Evolutionary conservation across 2,888 invertebrate genomes (phyloP).

Genomic region (Zelleria hepariella): DNA sequence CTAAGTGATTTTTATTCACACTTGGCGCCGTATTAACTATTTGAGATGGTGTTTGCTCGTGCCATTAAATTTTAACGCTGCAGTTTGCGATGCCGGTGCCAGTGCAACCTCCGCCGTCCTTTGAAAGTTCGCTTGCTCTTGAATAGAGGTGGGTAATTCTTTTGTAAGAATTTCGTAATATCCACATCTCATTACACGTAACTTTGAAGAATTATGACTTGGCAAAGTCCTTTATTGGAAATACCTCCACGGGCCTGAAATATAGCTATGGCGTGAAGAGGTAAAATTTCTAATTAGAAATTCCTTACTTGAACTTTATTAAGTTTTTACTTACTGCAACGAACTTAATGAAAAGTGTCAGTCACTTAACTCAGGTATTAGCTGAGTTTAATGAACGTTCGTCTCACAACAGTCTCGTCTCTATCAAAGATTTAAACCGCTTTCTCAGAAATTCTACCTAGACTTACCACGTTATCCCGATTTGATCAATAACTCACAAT

Average conservation of each 20-base stretch:
- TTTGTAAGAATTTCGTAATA: conserved; percentile 63
- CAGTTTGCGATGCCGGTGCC: not conserved
- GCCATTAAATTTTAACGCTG: conserved; percentile 2
- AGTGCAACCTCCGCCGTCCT: not conserved
- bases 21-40: too few relatives aligned
- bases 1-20: not conserved
- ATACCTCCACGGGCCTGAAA: conserved; percentile 70
- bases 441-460: too few relatives aligned
- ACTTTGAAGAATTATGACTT: conserved; percentile 72
- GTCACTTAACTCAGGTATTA: conserved; percentile 21
- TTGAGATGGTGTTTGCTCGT: not conserved
- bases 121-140: not conserved
- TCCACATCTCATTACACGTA: conserved; percentile 71
- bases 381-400: conserved; percentile 9
- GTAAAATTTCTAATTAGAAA: conserved; percentile 71
- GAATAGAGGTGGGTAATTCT: conserved; percentile 20
- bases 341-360: conserved; percentile 68
- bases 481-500: not conserved
- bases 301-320: conserved; percentile 68
- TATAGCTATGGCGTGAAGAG: conserved; percentile 71
- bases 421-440: too few relatives aligned
- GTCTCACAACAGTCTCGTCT: too few relatives aligned
- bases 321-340: conserved; percentile 67
- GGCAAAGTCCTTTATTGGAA: conserved; percentile 73
- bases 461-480: not conserved